Evolutionary conservation across 2,888 invertebrate genomes (phyloP).

Genomic region (Eurytoma adleriae): DNA sequence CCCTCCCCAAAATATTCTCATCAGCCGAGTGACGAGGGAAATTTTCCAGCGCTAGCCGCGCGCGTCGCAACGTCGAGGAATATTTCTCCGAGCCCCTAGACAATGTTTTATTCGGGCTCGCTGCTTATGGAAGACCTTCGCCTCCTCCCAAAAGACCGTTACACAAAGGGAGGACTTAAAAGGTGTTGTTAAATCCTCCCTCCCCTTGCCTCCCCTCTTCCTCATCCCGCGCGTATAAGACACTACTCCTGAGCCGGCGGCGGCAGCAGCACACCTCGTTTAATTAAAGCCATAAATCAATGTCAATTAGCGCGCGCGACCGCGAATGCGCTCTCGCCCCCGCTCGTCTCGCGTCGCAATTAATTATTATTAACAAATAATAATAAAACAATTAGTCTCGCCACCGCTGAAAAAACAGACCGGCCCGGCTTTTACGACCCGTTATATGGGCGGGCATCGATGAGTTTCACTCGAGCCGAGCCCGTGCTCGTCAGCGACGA

Average conservation of each 20-base stretch:
- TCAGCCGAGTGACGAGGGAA: conserved; percentile 30
- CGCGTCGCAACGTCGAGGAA: background rate
- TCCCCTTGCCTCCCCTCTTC: conserved; percentile 52
- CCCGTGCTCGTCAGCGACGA: background rate
- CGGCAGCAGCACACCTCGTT: conserved; percentile 64
- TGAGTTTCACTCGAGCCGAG: background rate
- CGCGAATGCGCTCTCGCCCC: conserved; percentile 29
- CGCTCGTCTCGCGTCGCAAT: conserved; percentile 60
- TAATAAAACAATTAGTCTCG: conserved; percentile 63
- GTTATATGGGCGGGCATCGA: background rate
- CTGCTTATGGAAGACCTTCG: conserved; percentile 50
- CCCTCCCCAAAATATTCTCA: conserved; percentile 30
- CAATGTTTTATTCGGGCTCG: conserved; percentile 52
- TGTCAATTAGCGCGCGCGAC: conserved; percentile 70
- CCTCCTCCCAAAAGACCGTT: conserved; percentile 60
- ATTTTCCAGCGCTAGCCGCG: conserved; percentile 1
- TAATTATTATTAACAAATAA: conserved; percentile 75
- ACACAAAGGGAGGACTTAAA: conserved; percentile 66
- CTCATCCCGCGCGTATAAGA: conserved; percentile 57
- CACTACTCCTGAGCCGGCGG: conserved; percentile 63
- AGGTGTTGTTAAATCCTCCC: conserved; percentile 71
- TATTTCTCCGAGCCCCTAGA: conserved; percentile 28
- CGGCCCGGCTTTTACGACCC: conserved; percentile 38
- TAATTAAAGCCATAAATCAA: conserved; percentile 76
- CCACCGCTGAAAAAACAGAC: background rate